Evolutionary conservation across 1,140 invertebrate genomes (phyloP).

Genomic region (Agrypnia vestita): DNA sequence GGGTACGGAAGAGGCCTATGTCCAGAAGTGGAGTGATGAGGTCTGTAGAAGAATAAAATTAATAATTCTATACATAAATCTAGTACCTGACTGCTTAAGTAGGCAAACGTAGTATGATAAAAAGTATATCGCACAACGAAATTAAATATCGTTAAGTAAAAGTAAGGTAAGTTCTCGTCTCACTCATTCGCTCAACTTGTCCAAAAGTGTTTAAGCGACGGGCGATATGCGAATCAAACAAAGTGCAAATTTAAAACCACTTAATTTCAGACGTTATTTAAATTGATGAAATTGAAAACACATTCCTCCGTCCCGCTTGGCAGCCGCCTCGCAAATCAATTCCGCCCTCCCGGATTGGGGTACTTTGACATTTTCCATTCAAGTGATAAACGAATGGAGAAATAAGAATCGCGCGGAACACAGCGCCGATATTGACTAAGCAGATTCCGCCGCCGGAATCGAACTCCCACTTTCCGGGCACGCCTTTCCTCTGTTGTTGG

Average conservation of each 20-base stretch:
- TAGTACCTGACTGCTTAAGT: too few relatives aligned
- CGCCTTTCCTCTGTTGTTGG: conserved; percentile 55
- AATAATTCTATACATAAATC: too few relatives aligned
- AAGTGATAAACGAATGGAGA: conserved; percentile 58
- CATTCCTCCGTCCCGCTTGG: conserved; percentile 21
- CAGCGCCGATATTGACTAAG: conserved; percentile 55
- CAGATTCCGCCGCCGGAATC: conserved; percentile 51
- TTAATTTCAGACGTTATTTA: conserved; percentile 18
- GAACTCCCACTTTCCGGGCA: conserved; percentile 51
- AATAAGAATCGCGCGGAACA: conserved; percentile 54
- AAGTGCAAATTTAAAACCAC: neutral
- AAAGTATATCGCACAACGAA: too few relatives aligned
- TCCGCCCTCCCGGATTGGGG: conserved; percentile 44
- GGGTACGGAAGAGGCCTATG: too few relatives aligned
- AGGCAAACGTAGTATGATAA: too few relatives aligned
- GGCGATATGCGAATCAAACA: too few relatives aligned
- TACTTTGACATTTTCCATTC: conserved; percentile 59
- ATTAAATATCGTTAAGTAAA: too few relatives aligned
- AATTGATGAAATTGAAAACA: conserved; percentile 28
- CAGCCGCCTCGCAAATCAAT: conserved; percentile 52
- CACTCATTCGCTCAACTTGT: too few relatives aligned
- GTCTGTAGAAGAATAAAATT: too few relatives aligned
- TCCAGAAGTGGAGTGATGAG: too few relatives aligned
- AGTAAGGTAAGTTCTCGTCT: too few relatives aligned
- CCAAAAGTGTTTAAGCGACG: too few relatives aligned